These are phyloP conservation scores for Deroplatys truncata DNA, from an alignment of 2,888 invertebrate genomes.

Conservation along the genomic window DNA sequence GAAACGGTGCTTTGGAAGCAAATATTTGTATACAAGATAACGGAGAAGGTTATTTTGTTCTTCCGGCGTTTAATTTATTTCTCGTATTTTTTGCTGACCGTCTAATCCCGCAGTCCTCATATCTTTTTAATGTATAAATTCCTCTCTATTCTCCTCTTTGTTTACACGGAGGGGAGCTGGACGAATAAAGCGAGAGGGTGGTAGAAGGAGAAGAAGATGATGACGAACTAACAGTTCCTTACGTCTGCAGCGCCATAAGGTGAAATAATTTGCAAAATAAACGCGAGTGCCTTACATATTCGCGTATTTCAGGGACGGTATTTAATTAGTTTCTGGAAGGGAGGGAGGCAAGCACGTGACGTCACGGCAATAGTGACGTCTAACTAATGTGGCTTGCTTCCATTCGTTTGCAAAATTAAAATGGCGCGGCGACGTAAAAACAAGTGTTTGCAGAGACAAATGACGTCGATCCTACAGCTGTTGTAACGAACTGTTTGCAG, in stretches of 20 bases:
- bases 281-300: background rate
- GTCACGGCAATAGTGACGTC: background rate
- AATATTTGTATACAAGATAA: background rate
- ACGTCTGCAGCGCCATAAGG: background rate
- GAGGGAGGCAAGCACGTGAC: background rate
- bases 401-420: slow-evolving; percentile 12
- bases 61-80: background rate
- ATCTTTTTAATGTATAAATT: slow-evolving; percentile 3
- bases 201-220: background rate
- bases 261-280: background rate
- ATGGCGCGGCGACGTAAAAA: background rate
- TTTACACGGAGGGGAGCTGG: background rate
- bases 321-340: slow-evolving; percentile 1
- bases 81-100: background rate
- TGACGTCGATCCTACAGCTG: background rate
- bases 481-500: background rate
- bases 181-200: background rate
- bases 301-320: background rate
- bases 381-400: slow-evolving; percentile 7
- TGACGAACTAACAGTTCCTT: background rate
- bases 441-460: background rate
- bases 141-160: background rate
- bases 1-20: background rate
- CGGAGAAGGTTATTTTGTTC: background rate
- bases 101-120: background rate